Conservation (phyloP, 2,797 vertebrate species). For the Megalops cyprinoides region DNA sequence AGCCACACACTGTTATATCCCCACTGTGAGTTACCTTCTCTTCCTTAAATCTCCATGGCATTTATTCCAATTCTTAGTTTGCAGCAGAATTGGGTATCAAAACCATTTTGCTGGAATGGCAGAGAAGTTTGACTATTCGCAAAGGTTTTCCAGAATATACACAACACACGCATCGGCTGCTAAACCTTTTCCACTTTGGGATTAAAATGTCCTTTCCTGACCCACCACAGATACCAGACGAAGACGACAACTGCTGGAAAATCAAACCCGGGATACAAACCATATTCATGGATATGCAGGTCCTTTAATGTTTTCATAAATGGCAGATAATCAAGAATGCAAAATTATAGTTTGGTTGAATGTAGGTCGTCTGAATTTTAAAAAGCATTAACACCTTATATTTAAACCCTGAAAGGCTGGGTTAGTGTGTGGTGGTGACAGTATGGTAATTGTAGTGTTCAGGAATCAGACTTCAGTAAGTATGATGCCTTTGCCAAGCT, state of each 20-base stretch:
- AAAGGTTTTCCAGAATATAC: not conserved
- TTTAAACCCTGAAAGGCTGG: too few relatives aligned
- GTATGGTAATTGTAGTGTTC: too few relatives aligned
- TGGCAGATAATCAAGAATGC: too few relatives aligned
- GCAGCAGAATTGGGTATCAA: slow-evolving; percentile 48
- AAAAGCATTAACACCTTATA: not conserved
- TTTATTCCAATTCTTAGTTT: slow-evolving; percentile 1
- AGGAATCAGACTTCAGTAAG: too few relatives aligned
- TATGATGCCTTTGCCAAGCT: too few relatives aligned
- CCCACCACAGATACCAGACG: not conserved
- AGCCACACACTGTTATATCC: slow-evolving; percentile 25
- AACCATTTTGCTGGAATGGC: slow-evolving; percentile 48
- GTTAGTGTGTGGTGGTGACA: too few relatives aligned
- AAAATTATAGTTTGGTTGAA: too few relatives aligned
- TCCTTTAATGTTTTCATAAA: too few relatives aligned
- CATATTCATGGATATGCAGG: not conserved
- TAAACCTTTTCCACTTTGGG: not conserved
- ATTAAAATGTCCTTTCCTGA: not conserved
- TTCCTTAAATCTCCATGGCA: slow-evolving; percentile 50
- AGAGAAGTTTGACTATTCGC: slow-evolving; percentile 42
- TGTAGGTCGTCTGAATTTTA: too few relatives aligned
- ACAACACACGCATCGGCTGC: not conserved
- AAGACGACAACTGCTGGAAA: not conserved
- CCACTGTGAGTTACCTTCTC: slow-evolving; percentile 51
- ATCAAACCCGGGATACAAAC: not conserved